Conservation (phyloP, 2,888 invertebrate species). For the Philhelius pedissequus region DNA sequence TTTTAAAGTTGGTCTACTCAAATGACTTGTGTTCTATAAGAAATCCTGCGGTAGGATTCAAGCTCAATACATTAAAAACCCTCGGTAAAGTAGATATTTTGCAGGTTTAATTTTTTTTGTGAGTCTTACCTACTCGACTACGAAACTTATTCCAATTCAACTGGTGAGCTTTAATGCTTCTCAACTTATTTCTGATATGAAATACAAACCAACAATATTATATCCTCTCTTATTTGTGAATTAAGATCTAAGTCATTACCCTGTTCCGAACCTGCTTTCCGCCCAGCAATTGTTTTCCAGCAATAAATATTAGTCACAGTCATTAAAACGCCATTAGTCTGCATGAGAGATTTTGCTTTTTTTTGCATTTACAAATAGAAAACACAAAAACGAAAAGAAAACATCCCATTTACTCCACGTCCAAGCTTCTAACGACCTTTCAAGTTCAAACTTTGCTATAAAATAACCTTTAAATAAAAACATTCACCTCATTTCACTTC, state of each 20-base stretch:
- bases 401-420: not conserved
- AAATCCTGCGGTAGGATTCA: no score
- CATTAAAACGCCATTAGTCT: conserved; percentile 14
- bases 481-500: conserved; percentile 15
- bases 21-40: no score
- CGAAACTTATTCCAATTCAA: no score
- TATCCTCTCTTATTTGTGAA: not conserved
- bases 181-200: no score
- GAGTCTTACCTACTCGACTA: no score
- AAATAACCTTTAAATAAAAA: not conserved
- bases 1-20: no score
- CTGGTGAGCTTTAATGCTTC: no score
- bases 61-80: no score
- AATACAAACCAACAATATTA: not conserved
- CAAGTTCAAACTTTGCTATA: not conserved
- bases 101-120: no score
- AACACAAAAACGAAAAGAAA: not conserved
- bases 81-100: no score
- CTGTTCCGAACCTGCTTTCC: not conserved
- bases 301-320: not conserved
- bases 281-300: not conserved
- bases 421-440: not conserved
- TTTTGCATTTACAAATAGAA: not conserved
- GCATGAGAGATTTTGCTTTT: not conserved
- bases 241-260: no score